Evolutionary conservation across 2,797 vertebrate genomes (phyloP).

Genomic region (Spizella passerina): DNA sequence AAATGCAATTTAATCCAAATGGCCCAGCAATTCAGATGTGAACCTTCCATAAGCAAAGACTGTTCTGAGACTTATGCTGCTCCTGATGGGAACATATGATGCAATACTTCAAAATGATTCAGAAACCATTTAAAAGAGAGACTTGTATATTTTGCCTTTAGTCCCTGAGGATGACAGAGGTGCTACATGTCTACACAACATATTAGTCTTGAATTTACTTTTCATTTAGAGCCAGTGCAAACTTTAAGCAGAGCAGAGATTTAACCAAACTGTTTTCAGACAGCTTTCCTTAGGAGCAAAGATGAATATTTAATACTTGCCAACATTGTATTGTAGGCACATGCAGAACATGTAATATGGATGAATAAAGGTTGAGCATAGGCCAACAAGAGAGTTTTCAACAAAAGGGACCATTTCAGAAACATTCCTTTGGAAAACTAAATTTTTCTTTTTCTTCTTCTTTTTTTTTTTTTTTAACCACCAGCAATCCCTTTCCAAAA

Average conservation of each 20-base stretch:
- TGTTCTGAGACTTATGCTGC: background rate
- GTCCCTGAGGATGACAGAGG: background rate
- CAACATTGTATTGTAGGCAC: background rate
- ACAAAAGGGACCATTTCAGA: background rate
- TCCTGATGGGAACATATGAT: constrained; percentile 4
- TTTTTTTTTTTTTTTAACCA: background rate
- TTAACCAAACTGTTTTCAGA: background rate
- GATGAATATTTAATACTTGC: background rate
- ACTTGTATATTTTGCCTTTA: background rate
- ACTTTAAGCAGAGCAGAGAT: background rate
- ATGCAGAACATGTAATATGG: background rate
- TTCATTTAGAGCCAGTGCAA: background rate
- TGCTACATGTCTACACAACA: background rate
- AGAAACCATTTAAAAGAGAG: background rate
- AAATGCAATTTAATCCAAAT: constrained; percentile 41
- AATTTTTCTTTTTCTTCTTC: background rate
- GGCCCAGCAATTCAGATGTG: constrained; percentile 2
- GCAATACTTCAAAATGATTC: background rate
- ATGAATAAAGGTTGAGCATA: background rate
- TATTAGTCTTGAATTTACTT: background rate
- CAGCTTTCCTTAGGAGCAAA: background rate
- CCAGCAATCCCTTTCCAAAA: background rate
- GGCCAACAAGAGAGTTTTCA: background rate
- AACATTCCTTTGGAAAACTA: background rate
- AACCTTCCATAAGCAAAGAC: constrained; percentile 27